Percentiles rank a stretch among this genome's conserved stretches.
Evolutionary conservation across 2,113 vertebrate species (phyloP).

Genomic region (Dicaeum eximium): DNA sequence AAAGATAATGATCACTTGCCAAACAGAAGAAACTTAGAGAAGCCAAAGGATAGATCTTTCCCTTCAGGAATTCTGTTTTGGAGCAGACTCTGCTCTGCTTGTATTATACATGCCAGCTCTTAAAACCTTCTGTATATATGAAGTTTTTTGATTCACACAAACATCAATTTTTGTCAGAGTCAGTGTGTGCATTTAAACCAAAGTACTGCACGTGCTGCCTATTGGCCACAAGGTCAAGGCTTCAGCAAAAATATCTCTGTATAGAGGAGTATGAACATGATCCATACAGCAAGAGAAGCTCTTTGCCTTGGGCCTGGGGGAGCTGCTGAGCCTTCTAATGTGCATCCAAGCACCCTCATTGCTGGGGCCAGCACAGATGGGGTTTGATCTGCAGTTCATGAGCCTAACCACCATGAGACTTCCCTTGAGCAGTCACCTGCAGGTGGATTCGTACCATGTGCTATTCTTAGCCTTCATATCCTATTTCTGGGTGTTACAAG

Average conservation of each 20-base stretch:
- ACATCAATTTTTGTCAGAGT: background rate
- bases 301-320: background rate
- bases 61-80: background rate
- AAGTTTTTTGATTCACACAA: background rate
- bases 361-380: background rate
- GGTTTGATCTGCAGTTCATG: background rate
- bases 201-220: background rate
- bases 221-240: fast-evolving
- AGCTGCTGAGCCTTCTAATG: background rate
- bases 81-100: background rate
- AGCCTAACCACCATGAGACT: background rate
- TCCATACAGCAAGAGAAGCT: background rate
- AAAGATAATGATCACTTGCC: background rate
- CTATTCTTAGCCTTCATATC: background rate
- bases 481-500: background rate
- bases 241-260: background rate
- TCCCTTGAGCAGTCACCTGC: background rate
- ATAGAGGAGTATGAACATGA: background rate
- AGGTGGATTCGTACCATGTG: background rate
- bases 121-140: background rate
- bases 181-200: background rate
- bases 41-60: background rate
- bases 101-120: background rate
- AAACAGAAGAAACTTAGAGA: background rate
- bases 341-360: fast-evolving